These are phyloP conservation scores for Schrankia costaestrigalis DNA, from an alignment of 2,888 invertebrate species.

Conservation along the genomic window DNA sequence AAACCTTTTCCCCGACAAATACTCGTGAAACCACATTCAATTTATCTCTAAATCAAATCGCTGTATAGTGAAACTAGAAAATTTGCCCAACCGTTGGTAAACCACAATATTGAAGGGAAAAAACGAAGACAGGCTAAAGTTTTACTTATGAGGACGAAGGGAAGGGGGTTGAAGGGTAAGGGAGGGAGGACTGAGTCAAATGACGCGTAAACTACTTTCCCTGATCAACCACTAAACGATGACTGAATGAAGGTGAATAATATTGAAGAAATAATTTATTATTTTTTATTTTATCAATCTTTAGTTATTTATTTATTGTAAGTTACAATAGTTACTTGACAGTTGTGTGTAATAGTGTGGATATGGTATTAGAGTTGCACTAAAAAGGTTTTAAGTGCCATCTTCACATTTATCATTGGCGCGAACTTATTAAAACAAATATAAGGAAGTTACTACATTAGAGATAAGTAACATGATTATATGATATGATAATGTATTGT, in stretches of 20 bases:
- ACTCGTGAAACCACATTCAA: constrained; percentile 21
- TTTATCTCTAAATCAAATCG: constrained; percentile 30
- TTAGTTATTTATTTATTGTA: no score
- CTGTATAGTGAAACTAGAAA: constrained; percentile 22
- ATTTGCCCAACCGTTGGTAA: constrained; percentile 31
- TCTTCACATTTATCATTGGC: no score
- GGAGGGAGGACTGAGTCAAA: constrained; percentile 20
- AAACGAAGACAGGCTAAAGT: constrained; percentile 35
- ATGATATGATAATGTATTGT: no score
- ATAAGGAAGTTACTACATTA: no score
- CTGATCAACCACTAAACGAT: constrained; percentile 38
- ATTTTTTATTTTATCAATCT: no score
- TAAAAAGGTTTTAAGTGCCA: no score
- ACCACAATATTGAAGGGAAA: constrained; percentile 37
- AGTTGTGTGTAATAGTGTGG: no score
- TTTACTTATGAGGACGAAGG: background rate
- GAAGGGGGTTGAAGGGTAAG: background rate
- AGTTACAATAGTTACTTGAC: no score
- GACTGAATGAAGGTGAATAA: constrained; percentile 43
- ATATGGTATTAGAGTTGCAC: no score
- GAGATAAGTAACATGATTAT: no score
- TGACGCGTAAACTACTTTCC: constrained; percentile 40
- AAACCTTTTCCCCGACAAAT: constrained; percentile 5
- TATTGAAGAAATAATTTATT: no score
- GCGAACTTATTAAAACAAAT: no score